Base-by-base conservation (phyloP, 2,113 vertebrate genomes). In the Tamias sibiricus region DNA sequence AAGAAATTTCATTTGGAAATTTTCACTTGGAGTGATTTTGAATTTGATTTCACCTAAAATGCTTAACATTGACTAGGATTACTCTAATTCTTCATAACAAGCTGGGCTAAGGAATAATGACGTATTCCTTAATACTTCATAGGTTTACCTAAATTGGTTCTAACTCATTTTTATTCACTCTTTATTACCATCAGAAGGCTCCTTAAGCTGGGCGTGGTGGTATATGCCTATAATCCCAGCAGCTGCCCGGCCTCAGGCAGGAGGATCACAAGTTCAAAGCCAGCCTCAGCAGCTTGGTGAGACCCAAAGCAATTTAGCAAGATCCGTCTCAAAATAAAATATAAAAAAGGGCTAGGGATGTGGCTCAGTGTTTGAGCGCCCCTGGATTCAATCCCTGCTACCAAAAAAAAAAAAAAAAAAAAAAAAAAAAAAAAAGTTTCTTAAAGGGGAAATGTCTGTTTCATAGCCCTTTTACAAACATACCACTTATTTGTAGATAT, bases 1-100 rank as follows among this genome's bases (percentile, higher is more conserved):
- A 72, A 82, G 40, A 86, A 93, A 64, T 66, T 87, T 44, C 47
- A 59, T 54, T 62, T 90, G 54, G 93, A 91, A 82, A 59, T 75
- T 72, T 40, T n/a, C 49, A 24, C 35, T 37, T n/a, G 49, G 72
- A 69, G 37, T 89, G 66, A 89, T 85, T 94, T 81, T 80, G 88
- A 89, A n/a, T 24, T 80, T 94, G 49, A 95, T 83, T 93, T 93
- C 37, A 47, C 11, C 20, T 40, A 47, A 66, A 77, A 69, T 90
- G 42, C 76, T 77, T 91, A 77, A 37, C 17, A 47, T 52, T 91
- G 44, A 64, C 76, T 87, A 71, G 59, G 64, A 54, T 84, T 80
- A 91, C 35, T 91, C 77, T 84, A 79, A 88, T 95, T 81, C 42
- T 66, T 85, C 66, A 40, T 92, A 88, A 74, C 57, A 94, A 75